Evolutionary conservation across 2,797 vertebrate genomes (phyloP).

Genomic region (Falco naumanni): DNA sequence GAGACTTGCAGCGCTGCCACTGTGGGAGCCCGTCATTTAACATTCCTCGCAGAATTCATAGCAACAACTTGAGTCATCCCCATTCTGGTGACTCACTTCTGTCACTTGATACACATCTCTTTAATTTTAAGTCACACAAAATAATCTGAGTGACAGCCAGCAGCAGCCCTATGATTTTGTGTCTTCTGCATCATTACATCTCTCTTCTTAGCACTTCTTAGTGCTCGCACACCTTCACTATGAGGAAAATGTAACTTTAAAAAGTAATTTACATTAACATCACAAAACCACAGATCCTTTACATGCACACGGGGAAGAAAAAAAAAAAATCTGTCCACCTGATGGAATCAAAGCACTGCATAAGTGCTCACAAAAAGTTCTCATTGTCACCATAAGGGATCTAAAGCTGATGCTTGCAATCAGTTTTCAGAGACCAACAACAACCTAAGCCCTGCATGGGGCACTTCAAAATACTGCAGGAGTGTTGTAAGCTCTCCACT

Average conservation of each 20-base stretch:
- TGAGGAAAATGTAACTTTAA: background rate
- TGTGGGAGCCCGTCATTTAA: conserved; percentile 38
- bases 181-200: conserved; percentile 44
- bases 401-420: background rate
- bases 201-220: conserved; percentile 31
- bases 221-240: background rate
- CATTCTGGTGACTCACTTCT: conserved; percentile 63
- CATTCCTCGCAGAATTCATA: conserved; percentile 51
- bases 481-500: background rate
- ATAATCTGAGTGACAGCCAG: conserved; percentile 50
- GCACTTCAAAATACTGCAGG: background rate
- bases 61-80: conserved; percentile 66
- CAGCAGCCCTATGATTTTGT: conserved; percentile 62
- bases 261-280: conserved; percentile 7
- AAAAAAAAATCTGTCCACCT: background rate
- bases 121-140: conserved; percentile 61
- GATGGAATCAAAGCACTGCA: background rate
- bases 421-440: background rate
- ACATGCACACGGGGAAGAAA: background rate
- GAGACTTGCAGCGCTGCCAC: background rate
- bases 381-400: background rate
- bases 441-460: background rate
- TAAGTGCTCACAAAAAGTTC: background rate
- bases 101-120: conserved; percentile 38
- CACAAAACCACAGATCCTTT: background rate